phyloP scores from a whole-genome alignment of 1,140 invertebrate genomes.

The Lithobius niger region DNA sequence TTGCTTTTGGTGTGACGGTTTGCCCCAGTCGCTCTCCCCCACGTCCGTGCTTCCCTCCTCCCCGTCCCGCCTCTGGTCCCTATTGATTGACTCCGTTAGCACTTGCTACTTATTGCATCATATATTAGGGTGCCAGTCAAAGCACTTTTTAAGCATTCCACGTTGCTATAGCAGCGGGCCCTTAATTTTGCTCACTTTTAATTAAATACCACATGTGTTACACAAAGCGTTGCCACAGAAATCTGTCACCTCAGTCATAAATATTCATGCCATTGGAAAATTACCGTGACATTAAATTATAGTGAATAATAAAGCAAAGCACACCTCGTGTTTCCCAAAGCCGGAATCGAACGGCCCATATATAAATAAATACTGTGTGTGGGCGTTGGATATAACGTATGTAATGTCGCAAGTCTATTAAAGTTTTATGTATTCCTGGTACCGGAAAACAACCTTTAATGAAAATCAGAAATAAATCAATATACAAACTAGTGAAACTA shows the following conservation, averaged over 20 bases:
- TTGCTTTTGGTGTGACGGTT: too few relatives aligned
- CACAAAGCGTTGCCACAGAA: conserved; percentile 9
- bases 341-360: too few relatives aligned
- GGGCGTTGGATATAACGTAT: too few relatives aligned
- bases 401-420: too few relatives aligned
- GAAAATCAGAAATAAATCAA: too few relatives aligned
- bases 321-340: too few relatives aligned
- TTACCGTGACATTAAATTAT: conserved; percentile 11
- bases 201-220: conserved; percentile 14
- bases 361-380: too few relatives aligned
- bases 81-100: conserved; percentile 6
- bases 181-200: conserved; percentile 12
- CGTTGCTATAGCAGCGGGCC: conserved; percentile 3
- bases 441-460: too few relatives aligned
- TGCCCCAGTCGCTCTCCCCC: too few relatives aligned
- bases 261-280: conserved; percentile 12
- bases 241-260: conserved; percentile 13
- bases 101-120: conserved; percentile 6
- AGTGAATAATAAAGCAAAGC: conserved; percentile 9
- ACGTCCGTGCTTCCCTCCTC: too few relatives aligned
- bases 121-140: conserved; percentile 7
- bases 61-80: not conserved
- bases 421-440: too few relatives aligned
- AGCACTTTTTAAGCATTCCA: conserved; percentile 5
- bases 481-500: too few relatives aligned